Evolutionary conservation across 2,888 invertebrate genomes (phyloP).

Genomic region (Chaetogeoica ovagalla): DNA sequence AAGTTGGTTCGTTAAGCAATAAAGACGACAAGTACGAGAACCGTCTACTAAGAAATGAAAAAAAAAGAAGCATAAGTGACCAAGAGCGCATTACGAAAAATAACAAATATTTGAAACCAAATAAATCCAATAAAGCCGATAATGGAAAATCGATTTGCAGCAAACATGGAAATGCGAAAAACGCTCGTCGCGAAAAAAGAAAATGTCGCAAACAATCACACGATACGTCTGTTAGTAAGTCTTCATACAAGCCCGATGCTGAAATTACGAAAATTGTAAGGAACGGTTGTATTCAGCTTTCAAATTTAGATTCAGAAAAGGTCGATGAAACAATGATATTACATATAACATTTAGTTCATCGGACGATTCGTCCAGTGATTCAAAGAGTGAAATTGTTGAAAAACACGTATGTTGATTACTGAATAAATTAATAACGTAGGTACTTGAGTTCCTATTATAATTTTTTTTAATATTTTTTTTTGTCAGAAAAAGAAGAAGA

Average conservation of each 20-base stretch:
- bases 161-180: neutral
- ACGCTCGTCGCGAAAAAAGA: neutral
- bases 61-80: slow-evolving; percentile 11
- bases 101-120: slow-evolving; percentile 1
- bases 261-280: slow-evolving; percentile 24
- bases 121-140: neutral
- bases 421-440: neutral
- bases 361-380: slow-evolving; percentile 45
- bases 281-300: slow-evolving; percentile 44
- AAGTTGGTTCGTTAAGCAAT: neutral
- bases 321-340: slow-evolving; percentile 47
- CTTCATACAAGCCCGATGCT: neutral
- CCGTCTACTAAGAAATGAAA: neutral
- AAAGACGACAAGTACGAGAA: neutral
- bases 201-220: neutral
- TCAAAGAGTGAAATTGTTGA: slow-evolving; percentile 15
- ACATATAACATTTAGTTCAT: slow-evolving; percentile 44
- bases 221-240: neutral
- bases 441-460: neutral
- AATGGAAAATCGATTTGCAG: neutral
- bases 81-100: neutral
- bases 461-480: neutral
- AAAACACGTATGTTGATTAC: slow-evolving; percentile 14
- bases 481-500: neutral
- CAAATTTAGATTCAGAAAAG: slow-evolving; percentile 44